These are phyloP conservation scores for Lathamus discolor DNA, from an alignment of 2,113 vertebrate genomes.

Conservation along the genomic window DNA sequence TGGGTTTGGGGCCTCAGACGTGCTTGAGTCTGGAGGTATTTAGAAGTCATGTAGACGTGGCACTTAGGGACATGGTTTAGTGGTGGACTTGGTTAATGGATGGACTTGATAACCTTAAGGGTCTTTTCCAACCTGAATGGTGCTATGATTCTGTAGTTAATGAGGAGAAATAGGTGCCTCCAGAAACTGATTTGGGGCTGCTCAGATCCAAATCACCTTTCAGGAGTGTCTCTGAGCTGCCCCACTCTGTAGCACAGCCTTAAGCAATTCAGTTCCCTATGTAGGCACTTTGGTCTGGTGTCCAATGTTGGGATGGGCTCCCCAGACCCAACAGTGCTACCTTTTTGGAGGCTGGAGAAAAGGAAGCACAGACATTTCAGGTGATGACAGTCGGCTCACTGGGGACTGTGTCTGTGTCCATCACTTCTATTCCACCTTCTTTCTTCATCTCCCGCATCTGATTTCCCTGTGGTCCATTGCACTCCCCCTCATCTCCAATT, in stretches of 20 bases:
- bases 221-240: background rate
- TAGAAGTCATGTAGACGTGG: background rate
- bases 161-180: background rate
- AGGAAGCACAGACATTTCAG: background rate
- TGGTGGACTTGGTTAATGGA: background rate
- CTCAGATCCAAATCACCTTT: background rate
- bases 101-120: background rate
- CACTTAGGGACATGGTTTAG: background rate
- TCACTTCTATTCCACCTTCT: background rate
- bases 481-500: background rate
- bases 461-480: background rate
- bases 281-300: background rate
- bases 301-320: background rate
- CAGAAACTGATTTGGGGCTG: background rate
- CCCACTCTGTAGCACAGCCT: background rate
- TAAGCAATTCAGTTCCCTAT: background rate
- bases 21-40: background rate
- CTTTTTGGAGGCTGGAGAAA: background rate
- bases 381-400: background rate
- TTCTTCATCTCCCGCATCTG: background rate
- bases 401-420: background rate
- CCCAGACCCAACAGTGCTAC: background rate
- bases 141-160: background rate
- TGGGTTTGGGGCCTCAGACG: background rate
- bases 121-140: background rate